These are phyloP conservation scores for Megastigmus dorsalis DNA, from an alignment of 2,888 invertebrate species.

Conservation along the genomic window DNA sequence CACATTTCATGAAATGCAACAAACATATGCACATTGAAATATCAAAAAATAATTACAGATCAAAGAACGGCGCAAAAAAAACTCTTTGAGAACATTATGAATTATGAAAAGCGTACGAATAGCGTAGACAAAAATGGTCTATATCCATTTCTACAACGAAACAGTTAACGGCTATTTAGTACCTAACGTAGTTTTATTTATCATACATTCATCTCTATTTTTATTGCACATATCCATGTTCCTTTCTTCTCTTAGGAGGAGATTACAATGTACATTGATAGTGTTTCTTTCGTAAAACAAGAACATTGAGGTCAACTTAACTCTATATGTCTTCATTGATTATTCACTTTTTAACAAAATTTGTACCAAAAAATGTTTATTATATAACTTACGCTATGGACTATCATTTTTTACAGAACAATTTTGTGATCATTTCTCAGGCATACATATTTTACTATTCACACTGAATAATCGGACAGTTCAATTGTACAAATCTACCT, in stretches of 20 bases:
- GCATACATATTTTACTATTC: not conserved
- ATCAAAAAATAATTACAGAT: not conserved
- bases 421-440: not conserved
- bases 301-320: not conserved
- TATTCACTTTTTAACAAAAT: slow-evolving; percentile 8
- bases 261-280: not conserved
- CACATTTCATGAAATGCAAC: slow-evolving; percentile 10
- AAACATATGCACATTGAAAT: slow-evolving; percentile 3
- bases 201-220: slow-evolving; percentile 22
- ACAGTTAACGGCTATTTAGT: slow-evolving; percentile 49
- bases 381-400: not conserved
- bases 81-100: not conserved
- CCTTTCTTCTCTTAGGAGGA: slow-evolving; percentile 4
- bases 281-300: not conserved
- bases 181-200: slow-evolving; percentile 25
- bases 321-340: not conserved
- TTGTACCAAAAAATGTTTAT: slow-evolving; percentile 29
- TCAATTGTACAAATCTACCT: slow-evolving; percentile 9
- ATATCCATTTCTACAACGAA: slow-evolving; percentile 54
- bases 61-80: not conserved
- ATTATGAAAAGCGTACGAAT: slow-evolving; percentile 6
- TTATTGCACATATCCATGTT: slow-evolving; percentile 29
- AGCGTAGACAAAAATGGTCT: slow-evolving; percentile 26
- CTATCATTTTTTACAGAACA: not conserved
- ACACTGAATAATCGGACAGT: not conserved